These are phyloP conservation scores for Trichosurus vulpecula DNA, from an alignment of 2,797 vertebrate species.

Conservation along the genomic window DNA sequence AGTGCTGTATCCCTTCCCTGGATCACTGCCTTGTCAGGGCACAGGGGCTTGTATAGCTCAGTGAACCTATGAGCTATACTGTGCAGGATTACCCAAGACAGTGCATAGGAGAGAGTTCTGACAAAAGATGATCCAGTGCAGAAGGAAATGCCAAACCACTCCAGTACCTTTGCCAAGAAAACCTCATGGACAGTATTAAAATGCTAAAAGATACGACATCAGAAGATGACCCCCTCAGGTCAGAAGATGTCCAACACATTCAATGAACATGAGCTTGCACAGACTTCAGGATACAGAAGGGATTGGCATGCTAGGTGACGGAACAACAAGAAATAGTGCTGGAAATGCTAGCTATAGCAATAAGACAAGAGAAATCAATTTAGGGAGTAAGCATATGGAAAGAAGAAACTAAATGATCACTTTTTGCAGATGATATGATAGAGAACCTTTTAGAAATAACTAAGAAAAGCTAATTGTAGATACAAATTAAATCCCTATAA, in stretches of 20 bases:
- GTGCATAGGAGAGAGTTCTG: background rate
- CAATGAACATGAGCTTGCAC: background rate
- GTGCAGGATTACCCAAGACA: background rate
- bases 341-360: background rate
- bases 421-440: background rate
- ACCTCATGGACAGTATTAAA: background rate
- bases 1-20: background rate
- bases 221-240: background rate
- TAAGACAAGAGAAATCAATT: background rate
- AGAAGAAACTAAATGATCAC: background rate
- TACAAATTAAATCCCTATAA: background rate
- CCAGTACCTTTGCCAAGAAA: background rate
- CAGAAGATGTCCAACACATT: background rate
- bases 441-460: background rate
- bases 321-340: background rate
- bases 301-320: background rate
- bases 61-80: background rate
- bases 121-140: background rate
- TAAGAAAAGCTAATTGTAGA: background rate
- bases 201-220: background rate
- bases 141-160: background rate
- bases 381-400: background rate
- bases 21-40: background rate
- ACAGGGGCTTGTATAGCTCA: background rate
- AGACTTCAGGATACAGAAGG: background rate